phyloP scores from a whole-genome alignment of 2,888 invertebrate genomes.

The Apamea sordens region DNA sequence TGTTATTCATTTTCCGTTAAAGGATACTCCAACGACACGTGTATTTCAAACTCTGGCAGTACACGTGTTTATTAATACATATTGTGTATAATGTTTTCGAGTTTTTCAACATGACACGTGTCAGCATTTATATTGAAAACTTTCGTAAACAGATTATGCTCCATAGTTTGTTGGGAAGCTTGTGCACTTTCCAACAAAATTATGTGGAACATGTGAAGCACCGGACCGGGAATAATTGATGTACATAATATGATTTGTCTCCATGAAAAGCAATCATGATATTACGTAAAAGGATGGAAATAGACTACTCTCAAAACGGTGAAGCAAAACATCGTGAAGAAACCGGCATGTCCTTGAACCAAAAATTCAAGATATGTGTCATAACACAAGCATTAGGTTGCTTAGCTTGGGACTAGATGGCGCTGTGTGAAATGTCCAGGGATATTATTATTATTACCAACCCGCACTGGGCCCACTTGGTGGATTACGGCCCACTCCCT shows the following conservation, averaged over 20 bases:
- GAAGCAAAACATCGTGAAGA: too few relatives aligned
- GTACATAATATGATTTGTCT: not conserved
- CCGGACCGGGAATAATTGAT: not conserved
- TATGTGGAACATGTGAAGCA: not conserved
- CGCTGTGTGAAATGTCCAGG: too few relatives aligned
- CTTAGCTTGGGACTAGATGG: too few relatives aligned
- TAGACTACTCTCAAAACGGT: too few relatives aligned
- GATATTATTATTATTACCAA: too few relatives aligned
- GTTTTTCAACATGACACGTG: slow-evolving; percentile 13
- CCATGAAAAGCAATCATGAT: not conserved
- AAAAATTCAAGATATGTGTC: too few relatives aligned
- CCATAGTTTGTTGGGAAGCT: not conserved
- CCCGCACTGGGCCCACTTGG: too few relatives aligned
- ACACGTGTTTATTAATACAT: slow-evolving; percentile 4
- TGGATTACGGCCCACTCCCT: too few relatives aligned
- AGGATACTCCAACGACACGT: not conserved
- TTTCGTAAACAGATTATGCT: slow-evolving; percentile 8
- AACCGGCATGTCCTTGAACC: too few relatives aligned
- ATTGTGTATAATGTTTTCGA: not conserved
- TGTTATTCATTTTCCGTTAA: not conserved
- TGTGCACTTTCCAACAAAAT: not conserved
- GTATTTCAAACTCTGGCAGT: not conserved
- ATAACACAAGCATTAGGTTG: too few relatives aligned
- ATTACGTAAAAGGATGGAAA: not conserved
- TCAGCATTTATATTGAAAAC: not conserved